These are phyloP conservation scores for Polyergus mexicanus DNA, from an alignment of 1,140 invertebrate genomes.

Conservation along the genomic window DNA sequence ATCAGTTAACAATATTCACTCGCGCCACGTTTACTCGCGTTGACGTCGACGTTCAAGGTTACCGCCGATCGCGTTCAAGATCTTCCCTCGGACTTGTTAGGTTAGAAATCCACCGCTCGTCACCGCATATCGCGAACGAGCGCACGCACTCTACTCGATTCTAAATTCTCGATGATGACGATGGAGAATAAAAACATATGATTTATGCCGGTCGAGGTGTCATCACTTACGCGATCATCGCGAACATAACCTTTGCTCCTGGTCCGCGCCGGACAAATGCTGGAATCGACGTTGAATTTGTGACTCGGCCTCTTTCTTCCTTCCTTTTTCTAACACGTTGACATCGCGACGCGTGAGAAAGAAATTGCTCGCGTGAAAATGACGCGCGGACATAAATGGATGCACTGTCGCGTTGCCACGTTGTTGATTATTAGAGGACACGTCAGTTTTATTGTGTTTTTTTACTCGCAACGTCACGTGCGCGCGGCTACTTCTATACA, in stretches of 20 bases:
- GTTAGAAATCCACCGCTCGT: not conserved
- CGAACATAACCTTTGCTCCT: constrained; percentile 38
- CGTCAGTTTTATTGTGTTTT: constrained; percentile 73
- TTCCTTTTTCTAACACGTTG: not conserved
- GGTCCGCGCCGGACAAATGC: not conserved
- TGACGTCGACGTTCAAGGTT: constrained; percentile 43
- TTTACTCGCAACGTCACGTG: constrained; percentile 59
- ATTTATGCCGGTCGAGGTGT: not conserved
- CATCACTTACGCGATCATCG: not conserved
- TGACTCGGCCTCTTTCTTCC: not conserved
- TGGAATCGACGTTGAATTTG: too few relatives aligned
- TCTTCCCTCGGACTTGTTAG: not conserved
- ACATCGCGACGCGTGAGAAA: not conserved
- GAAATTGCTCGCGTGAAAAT: not conserved
- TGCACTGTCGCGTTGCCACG: constrained; percentile 68
- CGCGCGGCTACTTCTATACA: not conserved
- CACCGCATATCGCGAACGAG: constrained; percentile 30
- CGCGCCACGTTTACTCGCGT: constrained; percentile 5
- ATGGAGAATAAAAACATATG: not conserved
- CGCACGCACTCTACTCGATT: too few relatives aligned
- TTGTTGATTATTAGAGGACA: constrained; percentile 74
- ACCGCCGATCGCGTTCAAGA: constrained; percentile 15
- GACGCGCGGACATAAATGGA: too few relatives aligned
- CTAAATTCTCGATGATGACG: too few relatives aligned
- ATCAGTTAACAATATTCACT: not conserved